phyloP scores from a whole-genome alignment of 1,140 invertebrate genomes.

The Whitmania pigra region DNA sequence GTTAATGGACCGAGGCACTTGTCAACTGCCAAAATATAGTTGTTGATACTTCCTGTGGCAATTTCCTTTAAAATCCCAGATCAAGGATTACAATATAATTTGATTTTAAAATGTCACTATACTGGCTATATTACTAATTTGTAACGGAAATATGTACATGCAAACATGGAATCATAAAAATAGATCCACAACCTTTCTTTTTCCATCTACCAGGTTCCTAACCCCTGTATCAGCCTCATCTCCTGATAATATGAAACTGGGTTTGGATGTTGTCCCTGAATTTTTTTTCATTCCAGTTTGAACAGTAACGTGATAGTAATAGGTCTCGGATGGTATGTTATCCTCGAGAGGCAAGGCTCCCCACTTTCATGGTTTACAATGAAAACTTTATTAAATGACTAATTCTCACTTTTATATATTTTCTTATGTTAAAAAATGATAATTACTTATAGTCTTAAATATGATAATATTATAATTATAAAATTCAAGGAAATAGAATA shows the following conservation, averaged over 20 bases:
- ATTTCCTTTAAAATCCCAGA: constrained; percentile 11
- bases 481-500: neutral
- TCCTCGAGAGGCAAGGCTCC: constrained; percentile 39
- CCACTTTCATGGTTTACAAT: constrained; percentile 30
- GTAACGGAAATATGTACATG: neutral
- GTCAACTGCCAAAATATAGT: constrained; percentile 39
- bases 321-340: constrained; percentile 40
- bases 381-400: too few species aligned
- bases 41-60: constrained; percentile 36
- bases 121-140: neutral
- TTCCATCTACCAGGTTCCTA: constrained; percentile 35
- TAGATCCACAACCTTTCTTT: constrained; percentile 31
- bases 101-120: neutral
- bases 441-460: too few species aligned
- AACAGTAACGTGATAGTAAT: constrained; percentile 40
- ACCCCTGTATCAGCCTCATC: constrained; percentile 39
- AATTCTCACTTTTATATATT: too few species aligned
- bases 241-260: constrained; percentile 40
- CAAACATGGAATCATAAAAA: neutral
- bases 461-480: constrained; percentile 7
- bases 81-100: neutral
- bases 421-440: too few species aligned
- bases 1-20: constrained; percentile 35
- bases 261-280: constrained; percentile 36
- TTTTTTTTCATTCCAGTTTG: constrained; percentile 38